Base-by-base conservation (phyloP, 2,113 vertebrate species). In the Phaetusa simplex region DNA sequence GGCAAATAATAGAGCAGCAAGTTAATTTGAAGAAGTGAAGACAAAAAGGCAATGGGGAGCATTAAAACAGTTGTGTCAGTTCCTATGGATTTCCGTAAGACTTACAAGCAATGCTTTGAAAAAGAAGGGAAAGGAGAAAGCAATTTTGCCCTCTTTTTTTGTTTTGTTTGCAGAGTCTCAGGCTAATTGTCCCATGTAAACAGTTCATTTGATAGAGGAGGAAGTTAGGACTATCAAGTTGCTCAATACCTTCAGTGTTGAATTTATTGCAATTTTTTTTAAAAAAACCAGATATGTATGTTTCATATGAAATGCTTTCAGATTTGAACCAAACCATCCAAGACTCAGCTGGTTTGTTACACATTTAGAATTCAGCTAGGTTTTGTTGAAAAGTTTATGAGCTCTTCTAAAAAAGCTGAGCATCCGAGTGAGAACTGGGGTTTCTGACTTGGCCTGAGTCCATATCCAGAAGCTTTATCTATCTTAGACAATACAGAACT, bases 1-100 rank as follows among this genome's bases (percentile, higher is more conserved):
- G 70, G 49, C 32, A 94, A 95, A 91, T 85, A 94, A 93, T 65
- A 93, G 83, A 94, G 18, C 45, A 91, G 45, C 49, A 88, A 93
- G 80, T 87, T 73, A 91, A 27, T 73, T 79, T 82, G 66, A 24
- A 65, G 32, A 76, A 80, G 58, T 30, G 70, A 91, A 94, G 67
- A 87, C 61, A 94, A 80, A 92, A 80, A 93, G 22, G 49, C 53
- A 2, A 52, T 8, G 42, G 81, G 81, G 62, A 91, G 50, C 49
- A 62, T 69, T 89, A 58, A 55, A 92, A 70, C 17, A 47, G 34
- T 91, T 85, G 36, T 84, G 40, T 71, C n/a, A 3, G 71, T 93
- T 93, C 71, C 82, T 93, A 83, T 65, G 88, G 86, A 80, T 79
- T 88, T 94, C 80, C 2, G 2, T 55, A 56, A 87, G 50, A 66